Percentiles rank a stretch among this genome's conserved stretches.
Conservation (phyloP, 1,140 invertebrate species). For the Triops longicaudatus region DNA sequence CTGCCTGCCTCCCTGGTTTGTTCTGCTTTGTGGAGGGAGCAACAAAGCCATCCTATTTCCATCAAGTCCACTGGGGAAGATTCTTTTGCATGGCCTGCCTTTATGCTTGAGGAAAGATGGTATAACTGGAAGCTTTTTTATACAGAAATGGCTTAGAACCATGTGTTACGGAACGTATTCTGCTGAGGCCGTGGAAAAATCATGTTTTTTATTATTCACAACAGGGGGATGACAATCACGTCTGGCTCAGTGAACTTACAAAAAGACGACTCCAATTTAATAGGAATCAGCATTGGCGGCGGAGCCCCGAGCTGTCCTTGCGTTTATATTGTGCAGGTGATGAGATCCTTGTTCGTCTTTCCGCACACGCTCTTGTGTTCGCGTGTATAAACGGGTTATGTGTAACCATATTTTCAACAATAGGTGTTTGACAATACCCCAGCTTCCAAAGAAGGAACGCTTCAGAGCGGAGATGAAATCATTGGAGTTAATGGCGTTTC, state of each 20-base stretch:
- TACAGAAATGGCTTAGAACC: not conserved
- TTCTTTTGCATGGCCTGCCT: constrained; percentile 13
- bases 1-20: not conserved
- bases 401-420: not conserved
- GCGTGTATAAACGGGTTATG: not conserved
- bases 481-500: constrained; percentile 82
- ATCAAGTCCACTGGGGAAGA: not conserved
- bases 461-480: constrained; percentile 94
- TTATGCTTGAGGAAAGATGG: constrained; percentile 16
- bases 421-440: constrained; percentile 96
- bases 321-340: constrained; percentile 83
- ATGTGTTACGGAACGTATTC: constrained; percentile 22
- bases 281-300: constrained; percentile 95
- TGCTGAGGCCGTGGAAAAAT: constrained; percentile 24
- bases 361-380: not conserved
- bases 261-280: constrained; percentile 91
- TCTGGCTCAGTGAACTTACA: constrained; percentile 82
- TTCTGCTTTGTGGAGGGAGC: constrained; percentile 5
- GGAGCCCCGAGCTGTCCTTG: constrained; percentile 93
- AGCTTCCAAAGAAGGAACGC: constrained; percentile 75
- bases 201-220: constrained; percentile 33
- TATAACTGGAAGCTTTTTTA: constrained; percentile 21
- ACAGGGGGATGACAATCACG: constrained; percentile 93
- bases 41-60: not conserved
- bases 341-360: not conserved